These are phyloP conservation scores for Aleiodes sp. DNA, from an alignment of 1,140 invertebrate genomes.

Conservation along the genomic window DNA sequence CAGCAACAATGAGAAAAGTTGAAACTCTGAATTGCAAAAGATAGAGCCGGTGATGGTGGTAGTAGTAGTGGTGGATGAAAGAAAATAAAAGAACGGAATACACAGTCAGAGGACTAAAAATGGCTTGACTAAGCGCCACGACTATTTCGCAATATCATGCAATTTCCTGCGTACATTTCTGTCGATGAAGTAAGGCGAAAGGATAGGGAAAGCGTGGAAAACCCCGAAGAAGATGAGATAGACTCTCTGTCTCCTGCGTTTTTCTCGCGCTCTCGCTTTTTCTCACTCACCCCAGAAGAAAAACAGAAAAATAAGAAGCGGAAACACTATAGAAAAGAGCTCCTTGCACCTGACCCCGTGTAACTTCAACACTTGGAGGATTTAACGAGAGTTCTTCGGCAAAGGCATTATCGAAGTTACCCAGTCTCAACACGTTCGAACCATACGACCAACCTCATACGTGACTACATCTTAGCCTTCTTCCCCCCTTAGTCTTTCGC, in stretches of 20 bases:
- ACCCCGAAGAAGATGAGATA: not conserved
- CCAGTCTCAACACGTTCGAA: slow-evolving; percentile 34
- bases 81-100: not conserved
- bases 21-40: not conserved
- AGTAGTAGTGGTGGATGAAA: not conserved
- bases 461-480: slow-evolving; percentile 18
- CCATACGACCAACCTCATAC: slow-evolving; percentile 29
- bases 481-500: not conserved
- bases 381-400: slow-evolving; percentile 33
- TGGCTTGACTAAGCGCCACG: slow-evolving; percentile 10
- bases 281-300: too few relatives aligned
- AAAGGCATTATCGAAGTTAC: slow-evolving; percentile 32
- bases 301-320: not conserved
- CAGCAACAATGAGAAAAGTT: not conserved
- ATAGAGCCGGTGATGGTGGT: too few relatives aligned
- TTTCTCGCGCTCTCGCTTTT: too few relatives aligned
- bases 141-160: slow-evolving; percentile 31
- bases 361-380: slow-evolving; percentile 37
- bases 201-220: not conserved
- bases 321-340: slow-evolving; percentile 3
- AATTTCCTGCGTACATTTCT: slow-evolving; percentile 14
- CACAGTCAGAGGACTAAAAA: not conserved
- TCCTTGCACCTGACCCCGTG: slow-evolving; percentile 24
- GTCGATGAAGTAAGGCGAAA: not conserved
- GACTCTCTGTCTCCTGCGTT: not conserved